Evolutionary conservation across 2,797 vertebrate species (phyloP).

Genomic region (Crypturellus tataupa): DNA sequence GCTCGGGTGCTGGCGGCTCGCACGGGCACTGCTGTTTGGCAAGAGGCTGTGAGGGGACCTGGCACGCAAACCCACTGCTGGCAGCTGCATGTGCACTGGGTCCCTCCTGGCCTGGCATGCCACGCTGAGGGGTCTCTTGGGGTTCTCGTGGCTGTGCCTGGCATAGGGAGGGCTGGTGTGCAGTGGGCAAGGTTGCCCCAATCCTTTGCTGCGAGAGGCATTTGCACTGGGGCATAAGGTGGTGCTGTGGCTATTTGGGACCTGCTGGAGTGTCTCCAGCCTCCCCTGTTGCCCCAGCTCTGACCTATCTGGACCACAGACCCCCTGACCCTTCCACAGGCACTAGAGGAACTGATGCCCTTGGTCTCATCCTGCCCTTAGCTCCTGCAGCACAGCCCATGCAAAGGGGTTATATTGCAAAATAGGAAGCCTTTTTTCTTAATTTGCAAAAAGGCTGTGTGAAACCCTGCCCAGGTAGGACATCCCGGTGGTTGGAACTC

Average conservation of each 20-base stretch:
- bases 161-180: neutral
- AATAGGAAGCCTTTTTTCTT: too few relatives aligned
- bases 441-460: neutral
- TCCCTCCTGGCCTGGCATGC: neutral
- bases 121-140: neutral
- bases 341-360: too few relatives aligned
- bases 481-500: fast-evolving
- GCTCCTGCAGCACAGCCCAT: neutral
- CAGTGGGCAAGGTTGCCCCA: neutral
- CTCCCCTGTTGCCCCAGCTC: too few relatives aligned
- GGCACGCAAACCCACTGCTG: neutral
- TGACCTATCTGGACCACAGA: too few relatives aligned
- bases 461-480: fast-evolving
- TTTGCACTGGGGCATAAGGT: neutral
- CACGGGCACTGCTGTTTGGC: too few relatives aligned
- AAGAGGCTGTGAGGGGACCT: neutral
- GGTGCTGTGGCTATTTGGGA: neutral
- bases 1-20: neutral
- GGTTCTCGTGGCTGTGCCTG: too few relatives aligned
- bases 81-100: neutral
- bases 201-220: neutral
- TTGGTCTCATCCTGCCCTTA: too few relatives aligned
- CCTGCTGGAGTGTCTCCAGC: too few relatives aligned
- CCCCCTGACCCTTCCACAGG: too few relatives aligned
- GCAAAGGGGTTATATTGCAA: fast-evolving